Evolutionary conservation across 2,113 vertebrate species (phyloP), one percentile per base, ranked within the genome.

Genomic region (Percopsis transmontana): DNA sequence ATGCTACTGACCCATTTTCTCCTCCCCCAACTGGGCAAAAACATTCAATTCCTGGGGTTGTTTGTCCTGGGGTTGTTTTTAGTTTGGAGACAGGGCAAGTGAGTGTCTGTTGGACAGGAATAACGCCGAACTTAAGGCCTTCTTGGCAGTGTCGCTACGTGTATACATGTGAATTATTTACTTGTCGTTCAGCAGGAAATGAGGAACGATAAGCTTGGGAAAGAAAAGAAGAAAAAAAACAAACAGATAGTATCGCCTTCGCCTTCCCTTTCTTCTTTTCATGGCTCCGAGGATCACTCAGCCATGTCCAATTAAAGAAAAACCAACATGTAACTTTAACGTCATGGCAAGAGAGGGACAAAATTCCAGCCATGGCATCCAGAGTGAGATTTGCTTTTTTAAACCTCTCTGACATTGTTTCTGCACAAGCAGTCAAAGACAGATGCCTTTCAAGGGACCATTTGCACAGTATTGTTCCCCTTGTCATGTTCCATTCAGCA

Each of bases 181-280:
- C 80, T 87, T 85, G 84, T 86, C 75, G 77, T 84, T 79, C 76
- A 70, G 71, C 86, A 89, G 88, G 90, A 91, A 91, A 89, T 89
- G 87, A 87, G 80, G 47, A 87, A 87, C 62, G 76, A 90, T 89
- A 90, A 88, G 88, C 86, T 89, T 90, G 89, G 88, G 89, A 91
- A 89, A 86, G 63, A 85, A 85, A 85, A 80, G 79, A 70, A 79
- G 76, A 86, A 84, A 84, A 88, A 86, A 85, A 89, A 88, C 84
- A 87, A 90, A 90, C 81, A 89, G 80, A 87, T 83, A 45, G 13
- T 84, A 88, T 87, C 79, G 62, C 47, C 21, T 62, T 40, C 19
- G 9, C 42, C n/a, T 33, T 8, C 24, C 39, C 52, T 62, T 59
- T 19, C 23, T 72, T 79, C 48, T 50, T 55, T 78, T 78, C 41